These are phyloP conservation scores for Synergus japonicus DNA, from an alignment of 2,888 invertebrate genomes.

Conservation along the genomic window DNA sequence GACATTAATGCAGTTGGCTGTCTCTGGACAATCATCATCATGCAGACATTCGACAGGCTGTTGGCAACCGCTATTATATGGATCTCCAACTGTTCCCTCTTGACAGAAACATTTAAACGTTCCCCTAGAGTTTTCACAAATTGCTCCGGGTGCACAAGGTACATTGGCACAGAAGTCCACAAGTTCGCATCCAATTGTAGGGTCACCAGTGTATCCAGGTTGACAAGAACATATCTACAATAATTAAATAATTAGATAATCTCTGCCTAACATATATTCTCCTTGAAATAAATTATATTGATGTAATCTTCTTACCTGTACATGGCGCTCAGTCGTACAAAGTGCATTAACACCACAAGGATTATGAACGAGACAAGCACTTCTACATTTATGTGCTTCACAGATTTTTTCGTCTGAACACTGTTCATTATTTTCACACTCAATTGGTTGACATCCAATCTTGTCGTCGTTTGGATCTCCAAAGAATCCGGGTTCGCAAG, in stretches of 20 bases:
- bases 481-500: slow-evolving; percentile 88
- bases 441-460: slow-evolving; percentile 88
- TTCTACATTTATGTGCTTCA: slow-evolving; percentile 89
- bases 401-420: slow-evolving; percentile 92
- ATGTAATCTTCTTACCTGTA: slow-evolving; percentile 79
- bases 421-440: slow-evolving; percentile 85
- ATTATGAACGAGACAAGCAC: slow-evolving; percentile 90
- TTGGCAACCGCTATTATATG: slow-evolving; percentile 90
- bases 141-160: slow-evolving; percentile 89
- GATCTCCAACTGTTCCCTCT: slow-evolving; percentile 88
- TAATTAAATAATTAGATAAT: background rate
- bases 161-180: slow-evolving; percentile 89
- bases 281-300: background rate
- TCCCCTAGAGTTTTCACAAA: slow-evolving; percentile 89
- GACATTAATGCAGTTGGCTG: slow-evolving; percentile 86
- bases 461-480: slow-evolving; percentile 86
- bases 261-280: background rate
- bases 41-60: slow-evolving; percentile 89
- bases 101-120: slow-evolving; percentile 90
- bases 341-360: slow-evolving; percentile 91
- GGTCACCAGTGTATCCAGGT: slow-evolving; percentile 91
- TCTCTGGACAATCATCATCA: slow-evolving; percentile 88
- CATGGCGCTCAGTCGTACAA: slow-evolving; percentile 90
- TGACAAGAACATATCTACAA: slow-evolving; percentile 86
- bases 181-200: slow-evolving; percentile 84